Evolutionary conservation across 2,888 invertebrate species (phyloP), one percentile per base, ranked within the genome.

Genomic region (Lepetodrilus schrolli): DNA sequence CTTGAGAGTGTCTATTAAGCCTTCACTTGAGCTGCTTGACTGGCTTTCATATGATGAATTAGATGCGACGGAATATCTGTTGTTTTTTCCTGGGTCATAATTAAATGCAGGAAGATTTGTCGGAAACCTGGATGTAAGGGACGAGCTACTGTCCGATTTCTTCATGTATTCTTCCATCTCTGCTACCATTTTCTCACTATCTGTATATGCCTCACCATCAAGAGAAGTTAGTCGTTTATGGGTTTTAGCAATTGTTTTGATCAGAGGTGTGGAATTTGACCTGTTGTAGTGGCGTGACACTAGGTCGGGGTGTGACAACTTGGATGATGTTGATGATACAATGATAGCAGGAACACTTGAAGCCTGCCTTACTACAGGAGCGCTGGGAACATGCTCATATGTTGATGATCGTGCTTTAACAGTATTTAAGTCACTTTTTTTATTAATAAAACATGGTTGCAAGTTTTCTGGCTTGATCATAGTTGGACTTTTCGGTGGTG

Each of bases 161-260:
- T 79, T 83, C 77, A 87, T 82, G 66, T 88, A 88, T 49, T 81
- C 83, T 66, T 87, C 86, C 87, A 87, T 87, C 76, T 87, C 87
- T 26, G 84, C 86, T 21, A 87, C 79, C 51, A 87, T 79, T 73
- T 81, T 81, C 51, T 86, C 81, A 76, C 84, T 84, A 47, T 85
- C 85, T 51, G 82, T 78, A 26, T 82, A 75, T 37, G 72, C 70
- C 10, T 74, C 76, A 34, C 36, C 20, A 37, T 81, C 80, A n/a
- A 77, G 72, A 10, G 81, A 80, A 17, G 80, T 76, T 30, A 80
- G 78, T n/a, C 81, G 72, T 36, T 78, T 76, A 10, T 30, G 49
- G 37, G 23, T 10, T 20, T 30, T 23, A 49, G 7, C 73, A n/a
- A 21, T 68, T 38, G 70, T 69, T 47, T 47, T 47, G 5, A 47